Percentiles rank a stretch among this genome's conserved stretches.
These are phyloP conservation scores for Geococcyx californianus DNA, from an alignment of 2,113 vertebrate species.

Conservation along the genomic window DNA sequence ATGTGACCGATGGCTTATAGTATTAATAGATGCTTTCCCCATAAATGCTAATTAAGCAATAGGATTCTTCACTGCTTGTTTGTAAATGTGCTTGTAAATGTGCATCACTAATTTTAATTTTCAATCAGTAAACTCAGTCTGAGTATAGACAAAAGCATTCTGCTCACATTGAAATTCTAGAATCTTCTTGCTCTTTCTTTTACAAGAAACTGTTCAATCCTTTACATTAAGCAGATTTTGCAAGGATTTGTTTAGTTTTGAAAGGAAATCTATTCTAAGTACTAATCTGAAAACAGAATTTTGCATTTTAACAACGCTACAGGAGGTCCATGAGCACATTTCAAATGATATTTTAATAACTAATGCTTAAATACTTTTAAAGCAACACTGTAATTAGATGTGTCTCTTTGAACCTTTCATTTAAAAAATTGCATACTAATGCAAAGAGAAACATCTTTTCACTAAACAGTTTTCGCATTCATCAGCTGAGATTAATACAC, in stretches of 20 bases:
- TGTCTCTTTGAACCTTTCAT: conserved; percentile 48
- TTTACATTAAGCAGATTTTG: conserved; percentile 26
- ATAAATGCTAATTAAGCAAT: conserved; percentile 12
- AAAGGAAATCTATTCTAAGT: background rate
- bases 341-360: conserved; percentile 55
- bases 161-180: background rate
- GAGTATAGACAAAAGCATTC: background rate
- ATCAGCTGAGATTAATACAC: conserved; percentile 38
- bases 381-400: conserved; percentile 37
- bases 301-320: conserved; percentile 1
- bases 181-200: background rate
- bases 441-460: conserved; percentile 51
- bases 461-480: conserved; percentile 22
- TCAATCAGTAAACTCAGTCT: background rate
- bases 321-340: conserved; percentile 32
- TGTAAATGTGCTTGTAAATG: background rate
- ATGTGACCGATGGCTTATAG: background rate
- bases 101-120: background rate
- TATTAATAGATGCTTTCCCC: background rate
- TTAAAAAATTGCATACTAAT: conserved; percentile 39
- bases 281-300: conserved; percentile 18
- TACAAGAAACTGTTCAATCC: background rate
- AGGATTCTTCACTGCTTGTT: background rate
- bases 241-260: conserved; percentile 5
- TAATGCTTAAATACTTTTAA: conserved; percentile 47